Evolutionary conservation across 2,888 invertebrate genomes (phyloP), one percentile per base, ranked within the genome.

Genomic region (Chaetoderma sp.): DNA sequence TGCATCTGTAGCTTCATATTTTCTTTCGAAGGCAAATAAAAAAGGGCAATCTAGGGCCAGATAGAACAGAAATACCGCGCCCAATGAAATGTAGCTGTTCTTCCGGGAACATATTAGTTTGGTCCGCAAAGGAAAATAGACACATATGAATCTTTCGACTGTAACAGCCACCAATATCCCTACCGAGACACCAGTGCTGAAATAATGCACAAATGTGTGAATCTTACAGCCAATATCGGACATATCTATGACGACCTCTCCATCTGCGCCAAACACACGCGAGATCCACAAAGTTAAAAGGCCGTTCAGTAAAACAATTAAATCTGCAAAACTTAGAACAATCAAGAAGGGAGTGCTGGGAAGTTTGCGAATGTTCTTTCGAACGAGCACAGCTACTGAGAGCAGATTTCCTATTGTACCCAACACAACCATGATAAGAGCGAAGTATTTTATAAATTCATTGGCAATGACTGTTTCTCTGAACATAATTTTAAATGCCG

Each of bases 171-270:
- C 52, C 32, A 52, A 52, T 32, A 52, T 52, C 52, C 52, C 28
- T 2, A 33, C 28, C 2, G 52, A 52, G 16, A 52, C 16, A 8
- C 32, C 52, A 28, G 32, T 52, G 30, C 32, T 18, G 28, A 52
- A 2, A 30, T 52, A 52, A n/a, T 32, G 21, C 8, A 52, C 4
- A 30, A 52, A 52, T 28, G 32, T 18, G 4, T 52, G 52, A 16
- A 52, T 52, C 32, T 52, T 52, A 52, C 52, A 52, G 16, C 52
- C 52, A 28, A 28, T 32, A 33, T 52, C 32, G 18, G 52, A 52
- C 1, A 52, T 1, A 52, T 52, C 52, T 2, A 28, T 28, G 10
- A 52, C 32, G n/a, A n/a, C n/a, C n/a, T n/a, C n/a, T n/a, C n/a
- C n/a, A 30, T 52, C 52, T 28, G 32, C 4, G 32, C 32, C 30